Conservation (phyloP, 1,140 invertebrate species). For the Aporrectodea caliginosa region DNA sequence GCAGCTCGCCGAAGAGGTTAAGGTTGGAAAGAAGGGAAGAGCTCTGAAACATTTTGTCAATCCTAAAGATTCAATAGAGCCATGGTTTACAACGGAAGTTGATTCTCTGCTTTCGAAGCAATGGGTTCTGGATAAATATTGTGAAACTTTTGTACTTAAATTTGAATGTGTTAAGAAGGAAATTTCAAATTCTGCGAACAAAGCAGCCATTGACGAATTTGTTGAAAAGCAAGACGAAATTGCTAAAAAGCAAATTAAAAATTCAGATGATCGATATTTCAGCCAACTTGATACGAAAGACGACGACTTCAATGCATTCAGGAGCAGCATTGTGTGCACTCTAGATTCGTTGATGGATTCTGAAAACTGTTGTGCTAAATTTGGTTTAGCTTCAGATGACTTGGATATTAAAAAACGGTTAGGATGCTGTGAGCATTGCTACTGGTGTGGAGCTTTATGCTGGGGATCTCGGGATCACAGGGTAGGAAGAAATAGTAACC, state of each 20-base stretch:
- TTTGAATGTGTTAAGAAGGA: neutral
- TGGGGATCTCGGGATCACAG: neutral
- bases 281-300: neutral
- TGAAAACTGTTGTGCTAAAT: neutral
- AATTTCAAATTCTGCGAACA: neutral
- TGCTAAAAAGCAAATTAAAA: too few species aligned
- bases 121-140: neutral
- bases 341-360: neutral
- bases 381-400: neutral
- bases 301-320: neutral
- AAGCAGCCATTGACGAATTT: neutral
- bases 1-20: neutral
- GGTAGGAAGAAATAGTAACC: neutral
- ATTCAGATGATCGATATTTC: neutral
- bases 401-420: neutral
- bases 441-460: neutral
- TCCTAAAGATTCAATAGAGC: neutral
- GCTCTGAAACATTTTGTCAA: neutral
- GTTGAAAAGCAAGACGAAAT: neutral
- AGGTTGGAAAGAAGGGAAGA: neutral
- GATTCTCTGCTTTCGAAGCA: neutral
- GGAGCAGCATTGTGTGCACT: neutral
- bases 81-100: neutral
- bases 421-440: neutral
- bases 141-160: neutral